These are phyloP conservation scores for Burhinus oedicnemus DNA, from an alignment of 2,113 vertebrate genomes.

Conservation along the genomic window DNA sequence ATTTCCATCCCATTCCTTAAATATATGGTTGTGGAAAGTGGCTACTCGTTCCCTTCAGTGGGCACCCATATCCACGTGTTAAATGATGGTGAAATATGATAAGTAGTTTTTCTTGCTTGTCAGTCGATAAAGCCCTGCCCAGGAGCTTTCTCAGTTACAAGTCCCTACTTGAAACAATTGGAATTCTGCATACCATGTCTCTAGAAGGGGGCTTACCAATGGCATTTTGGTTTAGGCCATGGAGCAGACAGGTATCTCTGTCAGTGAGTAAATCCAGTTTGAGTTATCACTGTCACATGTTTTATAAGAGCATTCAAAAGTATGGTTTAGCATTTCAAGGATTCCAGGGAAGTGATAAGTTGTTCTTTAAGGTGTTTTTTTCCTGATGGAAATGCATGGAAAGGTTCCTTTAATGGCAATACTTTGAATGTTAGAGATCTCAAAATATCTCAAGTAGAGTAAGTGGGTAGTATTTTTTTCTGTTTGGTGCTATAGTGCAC, in stretches of 20 bases:
- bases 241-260: background rate
- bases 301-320: background rate
- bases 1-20: background rate
- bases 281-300: background rate
- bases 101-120: background rate
- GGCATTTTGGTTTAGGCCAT: background rate
- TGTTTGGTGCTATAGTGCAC: background rate
- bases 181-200: background rate
- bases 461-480: background rate
- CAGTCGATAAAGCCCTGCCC: background rate
- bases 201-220: background rate
- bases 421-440: background rate
- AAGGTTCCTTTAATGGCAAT: background rate
- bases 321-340: background rate
- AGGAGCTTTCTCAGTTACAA: background rate
- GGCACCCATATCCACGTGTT: background rate
- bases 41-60: background rate
- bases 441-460: background rate
- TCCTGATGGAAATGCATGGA: background rate
- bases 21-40: background rate
- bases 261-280: background rate
- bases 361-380: background rate
- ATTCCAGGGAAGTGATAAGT: background rate
- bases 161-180: background rate
- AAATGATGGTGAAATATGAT: background rate